These are phyloP conservation scores for Triplophysa dalaica DNA, from an alignment of 2,113 vertebrate species.

Conservation along the genomic window DNA sequence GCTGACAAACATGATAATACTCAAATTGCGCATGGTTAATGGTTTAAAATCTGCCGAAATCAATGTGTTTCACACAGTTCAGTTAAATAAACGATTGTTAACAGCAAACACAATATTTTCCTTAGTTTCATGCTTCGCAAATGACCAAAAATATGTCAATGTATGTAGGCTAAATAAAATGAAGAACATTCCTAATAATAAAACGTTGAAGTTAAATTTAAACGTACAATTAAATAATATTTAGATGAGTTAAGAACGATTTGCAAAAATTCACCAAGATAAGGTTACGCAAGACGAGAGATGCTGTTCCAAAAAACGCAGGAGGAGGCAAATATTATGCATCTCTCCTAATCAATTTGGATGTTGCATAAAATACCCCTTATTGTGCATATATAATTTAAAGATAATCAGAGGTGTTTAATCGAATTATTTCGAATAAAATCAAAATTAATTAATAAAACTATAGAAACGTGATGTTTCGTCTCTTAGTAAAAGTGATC, in stretches of 20 bases:
- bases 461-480: conserved; percentile 70
- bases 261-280: not conserved
- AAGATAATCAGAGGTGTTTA: conserved; percentile 69
- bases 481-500: conserved; percentile 71
- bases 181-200: too few relatives aligned
- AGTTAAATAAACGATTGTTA: too few relatives aligned
- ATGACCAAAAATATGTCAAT: too few relatives aligned
- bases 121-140: too few relatives aligned
- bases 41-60: not conserved
- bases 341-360: conserved; percentile 41
- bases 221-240: too few relatives aligned
- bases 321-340: conserved; percentile 8
- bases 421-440: conserved; percentile 74
- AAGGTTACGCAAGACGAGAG: not conserved
- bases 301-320: not conserved
- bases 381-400: conserved; percentile 40
- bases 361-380: not conserved
- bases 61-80: not conserved
- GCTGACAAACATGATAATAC: conserved; percentile 48
- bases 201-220: too few relatives aligned
- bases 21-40: not conserved
- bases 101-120: too few relatives aligned
- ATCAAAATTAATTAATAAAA: conserved; percentile 67
- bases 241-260: not conserved
- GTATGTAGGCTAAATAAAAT: too few relatives aligned